Conservation (phyloP, 1,140 invertebrate genomes). For the Eubasilissa regina region DNA sequence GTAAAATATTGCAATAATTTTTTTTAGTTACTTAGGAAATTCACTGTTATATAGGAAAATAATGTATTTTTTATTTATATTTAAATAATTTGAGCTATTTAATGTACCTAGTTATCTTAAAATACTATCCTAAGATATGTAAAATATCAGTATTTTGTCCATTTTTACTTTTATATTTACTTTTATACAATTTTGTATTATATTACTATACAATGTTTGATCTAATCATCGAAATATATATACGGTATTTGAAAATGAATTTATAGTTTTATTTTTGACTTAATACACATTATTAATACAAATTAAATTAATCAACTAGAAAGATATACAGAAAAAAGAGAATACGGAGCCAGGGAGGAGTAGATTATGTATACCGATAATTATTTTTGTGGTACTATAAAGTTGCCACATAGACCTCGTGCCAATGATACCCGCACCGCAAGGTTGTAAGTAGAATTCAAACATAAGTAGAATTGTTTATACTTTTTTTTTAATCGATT, state of each 20-base stretch:
- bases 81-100: constrained; percentile 3
- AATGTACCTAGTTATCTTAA: constrained; percentile 11
- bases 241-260: constrained; percentile 12
- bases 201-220: constrained; percentile 24
- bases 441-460: too few species aligned
- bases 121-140: background rate
- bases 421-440: too few species aligned
- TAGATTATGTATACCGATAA: too few species aligned
- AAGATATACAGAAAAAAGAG: too few species aligned
- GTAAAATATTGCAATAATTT: background rate
- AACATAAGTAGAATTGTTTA: too few species aligned
- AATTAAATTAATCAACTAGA: too few species aligned
- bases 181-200: constrained; percentile 21
- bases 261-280: background rate
- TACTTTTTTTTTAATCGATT: too few species aligned
- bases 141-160: constrained; percentile 27
- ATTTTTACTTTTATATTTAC: constrained; percentile 29
- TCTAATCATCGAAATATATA: constrained; percentile 32
- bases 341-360: too few species aligned
- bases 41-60: background rate
- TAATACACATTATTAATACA: too few species aligned
- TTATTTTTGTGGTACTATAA: too few species aligned
- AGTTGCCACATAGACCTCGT: too few species aligned
- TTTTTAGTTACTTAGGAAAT: background rate
- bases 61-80: background rate